phyloP scores from a whole-genome alignment of 2,113 vertebrate species.

The Periophthalmodon schlosseri region DNA sequence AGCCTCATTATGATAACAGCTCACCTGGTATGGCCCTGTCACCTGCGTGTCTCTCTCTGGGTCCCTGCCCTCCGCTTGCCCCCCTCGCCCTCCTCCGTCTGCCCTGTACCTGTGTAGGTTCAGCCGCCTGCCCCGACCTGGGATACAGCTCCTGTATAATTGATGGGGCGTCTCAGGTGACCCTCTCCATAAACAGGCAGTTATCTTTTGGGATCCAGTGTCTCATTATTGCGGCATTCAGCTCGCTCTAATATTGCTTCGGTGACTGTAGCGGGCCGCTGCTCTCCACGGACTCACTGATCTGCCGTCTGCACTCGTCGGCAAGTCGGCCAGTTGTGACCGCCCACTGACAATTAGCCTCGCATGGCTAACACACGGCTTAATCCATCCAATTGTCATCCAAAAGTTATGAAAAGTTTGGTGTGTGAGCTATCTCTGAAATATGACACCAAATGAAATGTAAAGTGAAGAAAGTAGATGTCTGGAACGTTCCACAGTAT shows the following conservation, averaged over 20 bases:
- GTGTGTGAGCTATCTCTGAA: too few relatives aligned
- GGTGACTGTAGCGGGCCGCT: constrained; percentile 27
- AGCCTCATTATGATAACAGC: constrained; percentile 32
- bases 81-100: constrained; percentile 26
- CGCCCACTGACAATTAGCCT: not conserved
- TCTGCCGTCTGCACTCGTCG: constrained; percentile 33
- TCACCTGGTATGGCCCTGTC: constrained; percentile 29
- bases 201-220: constrained; percentile 74
- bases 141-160: constrained; percentile 63
- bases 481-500: too few relatives aligned
- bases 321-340: not conserved
- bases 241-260: constrained; percentile 53
- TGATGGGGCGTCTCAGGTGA: constrained; percentile 59
- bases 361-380: not conserved
- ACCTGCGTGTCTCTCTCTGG: constrained; percentile 15
- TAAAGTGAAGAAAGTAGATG: too few relatives aligned
- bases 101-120: constrained; percentile 16
- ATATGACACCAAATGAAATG: too few relatives aligned
- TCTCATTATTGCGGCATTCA: constrained; percentile 69
- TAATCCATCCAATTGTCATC: not conserved
- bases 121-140: constrained; percentile 33
- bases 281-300: constrained; percentile 29
- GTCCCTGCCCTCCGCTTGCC: constrained; percentile 49
- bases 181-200: constrained; percentile 65
- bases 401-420: not conserved